A percentile compares a stretch with the other conserved stretches of the same genome.
These are phyloP conservation scores for Trogon surrucura DNA, from an alignment of 2,113 vertebrate genomes.

Conservation along the genomic window DNA sequence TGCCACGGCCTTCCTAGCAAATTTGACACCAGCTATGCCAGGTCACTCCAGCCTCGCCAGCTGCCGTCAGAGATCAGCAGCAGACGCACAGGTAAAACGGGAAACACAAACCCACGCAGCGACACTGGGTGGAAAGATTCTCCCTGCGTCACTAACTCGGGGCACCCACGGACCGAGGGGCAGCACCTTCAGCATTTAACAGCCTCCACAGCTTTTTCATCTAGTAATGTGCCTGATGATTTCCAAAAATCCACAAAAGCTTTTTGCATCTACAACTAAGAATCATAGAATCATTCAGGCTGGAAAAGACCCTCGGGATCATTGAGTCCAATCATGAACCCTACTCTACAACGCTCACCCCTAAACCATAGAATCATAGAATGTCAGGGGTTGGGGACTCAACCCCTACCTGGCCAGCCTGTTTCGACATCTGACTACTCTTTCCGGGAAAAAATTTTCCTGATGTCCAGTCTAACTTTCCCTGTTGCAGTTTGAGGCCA, in stretches of 20 bases:
- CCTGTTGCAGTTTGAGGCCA: too few species aligned
- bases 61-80: neutral
- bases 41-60: neutral
- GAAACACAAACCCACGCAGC: neutral
- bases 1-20: neutral
- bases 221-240: neutral
- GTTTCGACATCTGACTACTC: too few species aligned
- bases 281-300: too few species aligned
- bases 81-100: neutral
- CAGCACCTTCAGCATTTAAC: neutral
- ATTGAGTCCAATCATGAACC: too few species aligned
- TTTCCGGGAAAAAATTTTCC: too few species aligned
- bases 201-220: neutral
- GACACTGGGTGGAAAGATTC: neutral
- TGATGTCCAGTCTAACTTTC: too few species aligned
- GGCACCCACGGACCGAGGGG: neutral
- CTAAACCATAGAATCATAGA: too few species aligned
- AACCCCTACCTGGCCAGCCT: too few species aligned
- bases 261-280: neutral
- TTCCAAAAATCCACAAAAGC: neutral
- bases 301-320: too few species aligned
- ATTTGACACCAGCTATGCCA: accelerated
- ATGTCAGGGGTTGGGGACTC: too few species aligned
- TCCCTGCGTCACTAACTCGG: neutral
- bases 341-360: too few species aligned